These are phyloP conservation scores for Cervus canadensis DNA, from an alignment of 2,113 vertebrate species.

Conservation along the genomic window DNA sequence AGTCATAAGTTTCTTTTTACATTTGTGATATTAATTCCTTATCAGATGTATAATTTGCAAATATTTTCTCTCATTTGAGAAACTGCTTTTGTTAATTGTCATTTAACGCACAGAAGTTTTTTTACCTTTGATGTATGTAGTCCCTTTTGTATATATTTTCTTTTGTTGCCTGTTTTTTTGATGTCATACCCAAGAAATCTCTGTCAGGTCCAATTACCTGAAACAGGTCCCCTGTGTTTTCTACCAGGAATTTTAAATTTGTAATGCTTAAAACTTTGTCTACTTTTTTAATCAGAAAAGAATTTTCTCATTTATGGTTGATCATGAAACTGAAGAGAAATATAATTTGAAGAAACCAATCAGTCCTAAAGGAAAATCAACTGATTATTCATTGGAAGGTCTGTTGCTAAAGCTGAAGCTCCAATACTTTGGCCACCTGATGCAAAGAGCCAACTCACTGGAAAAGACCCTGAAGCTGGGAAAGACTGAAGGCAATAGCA, in stretches of 20 bases:
- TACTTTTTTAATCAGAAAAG: not conserved
- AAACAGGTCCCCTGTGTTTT: not conserved
- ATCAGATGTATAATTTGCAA: not conserved
- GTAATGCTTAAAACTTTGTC: not conserved
- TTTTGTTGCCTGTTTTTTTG: not conserved
- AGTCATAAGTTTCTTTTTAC: not conserved
- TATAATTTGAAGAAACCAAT: not conserved
- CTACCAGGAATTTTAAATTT: not conserved
- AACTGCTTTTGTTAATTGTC: not conserved
- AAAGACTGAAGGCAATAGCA: not conserved
- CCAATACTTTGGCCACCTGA: not conserved
- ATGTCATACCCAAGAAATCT: not conserved
- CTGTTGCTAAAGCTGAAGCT: not conserved
- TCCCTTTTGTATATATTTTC: not conserved
- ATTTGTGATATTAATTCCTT: not conserved
- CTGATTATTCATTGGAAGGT: not conserved
- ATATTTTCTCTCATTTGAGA: not conserved
- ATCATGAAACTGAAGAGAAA: not conserved
- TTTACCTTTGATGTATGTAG: not conserved
- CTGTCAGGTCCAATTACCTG: not conserved
- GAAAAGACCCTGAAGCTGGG: not conserved
- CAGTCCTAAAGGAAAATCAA: not conserved
- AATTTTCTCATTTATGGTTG: not conserved
- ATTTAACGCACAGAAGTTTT: not conserved
- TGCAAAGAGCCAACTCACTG: not conserved